These are phyloP conservation scores for Apaloderma vittatum DNA, from an alignment of 2,113 vertebrate genomes.

Conservation along the genomic window DNA sequence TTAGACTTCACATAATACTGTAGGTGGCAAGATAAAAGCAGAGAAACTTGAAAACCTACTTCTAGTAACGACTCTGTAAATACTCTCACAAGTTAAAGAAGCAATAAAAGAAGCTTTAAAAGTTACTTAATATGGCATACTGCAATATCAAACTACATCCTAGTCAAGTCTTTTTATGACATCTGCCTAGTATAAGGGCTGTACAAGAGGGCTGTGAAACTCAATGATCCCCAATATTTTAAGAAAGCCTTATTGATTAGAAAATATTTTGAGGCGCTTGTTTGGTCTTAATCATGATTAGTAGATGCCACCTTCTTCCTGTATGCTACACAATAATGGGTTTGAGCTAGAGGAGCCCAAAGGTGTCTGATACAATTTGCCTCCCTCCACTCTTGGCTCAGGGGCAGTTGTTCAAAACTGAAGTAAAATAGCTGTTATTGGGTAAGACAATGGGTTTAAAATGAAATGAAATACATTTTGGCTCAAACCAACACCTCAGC, in stretches of 20 bases:
- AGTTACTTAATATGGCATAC: neutral
- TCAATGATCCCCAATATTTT: neutral
- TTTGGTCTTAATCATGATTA: neutral
- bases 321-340: neutral
- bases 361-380: neutral
- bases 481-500: neutral
- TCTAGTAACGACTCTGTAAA: slow-evolving; percentile 12
- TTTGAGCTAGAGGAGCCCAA: neutral
- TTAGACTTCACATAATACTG: slow-evolving; percentile 10
- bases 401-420: neutral
- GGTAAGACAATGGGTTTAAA: neutral
- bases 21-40: slow-evolving; percentile 39
- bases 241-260: neutral
- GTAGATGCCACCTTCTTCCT: neutral
- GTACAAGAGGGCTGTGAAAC: neutral
- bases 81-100: slow-evolving; percentile 2
- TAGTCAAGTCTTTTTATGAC: neutral
- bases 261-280: neutral
- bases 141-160: neutral
- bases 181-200: neutral
- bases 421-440: neutral
- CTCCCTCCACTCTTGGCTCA: neutral
- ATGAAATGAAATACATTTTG: neutral
- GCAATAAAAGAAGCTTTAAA: neutral
- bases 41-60: slow-evolving; percentile 12